Base-by-base conservation (phyloP, 2,888 invertebrate genomes). In the Emmelina monodactyla region DNA sequence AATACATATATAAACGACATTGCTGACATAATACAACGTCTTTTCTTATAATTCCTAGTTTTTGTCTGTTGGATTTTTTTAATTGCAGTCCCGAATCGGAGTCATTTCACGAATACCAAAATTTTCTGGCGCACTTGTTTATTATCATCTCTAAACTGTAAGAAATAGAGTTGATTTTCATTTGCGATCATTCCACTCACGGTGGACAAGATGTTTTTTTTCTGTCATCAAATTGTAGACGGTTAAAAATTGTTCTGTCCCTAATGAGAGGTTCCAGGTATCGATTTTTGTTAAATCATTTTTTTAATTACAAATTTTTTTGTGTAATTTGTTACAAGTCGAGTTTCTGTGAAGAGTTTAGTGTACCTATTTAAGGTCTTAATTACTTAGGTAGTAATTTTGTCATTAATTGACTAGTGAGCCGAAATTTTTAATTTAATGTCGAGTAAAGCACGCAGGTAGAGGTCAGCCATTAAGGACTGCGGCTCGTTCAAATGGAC, bases 21-120 rank as follows among this genome's bases (percentile, higher is more conserved):
- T n/a, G n/a, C n/a, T n/a, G n/a, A n/a, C n/a, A n/a, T n/a, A n/a
- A n/a, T n/a, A n/a, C n/a, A 28, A 22, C 37, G 41, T 35, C 42
- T 39, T 39, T 40, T 39, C 42, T 34, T 44, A 37, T 37, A 40
- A 42, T 42, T 38, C n/a, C n/a, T n/a, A 12, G 35, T 46, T 48
- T 45, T 48, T 48, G 39, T 25, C 32, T 14, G 31, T 32, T 28
- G 34, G 40, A 46, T 51, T 61, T 61, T 61, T 62, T 61, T 59
- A 59, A 62, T 59, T 61, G 50, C 39, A n/a, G 25, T 29, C 43
- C 32, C 45, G 34, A 14, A 33, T 34, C 36, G 3, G n/a, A 4
- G 6, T 25, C 25, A 10, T 25, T 51, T 49, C 44, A 45, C 37
- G 37, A 44, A 50, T 47, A 41, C 47, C 49, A 12, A 32, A 22